Evolutionary conservation across 2,797 vertebrate genomes (phyloP).

Genomic region (Cyclopterus lumpus): DNA sequence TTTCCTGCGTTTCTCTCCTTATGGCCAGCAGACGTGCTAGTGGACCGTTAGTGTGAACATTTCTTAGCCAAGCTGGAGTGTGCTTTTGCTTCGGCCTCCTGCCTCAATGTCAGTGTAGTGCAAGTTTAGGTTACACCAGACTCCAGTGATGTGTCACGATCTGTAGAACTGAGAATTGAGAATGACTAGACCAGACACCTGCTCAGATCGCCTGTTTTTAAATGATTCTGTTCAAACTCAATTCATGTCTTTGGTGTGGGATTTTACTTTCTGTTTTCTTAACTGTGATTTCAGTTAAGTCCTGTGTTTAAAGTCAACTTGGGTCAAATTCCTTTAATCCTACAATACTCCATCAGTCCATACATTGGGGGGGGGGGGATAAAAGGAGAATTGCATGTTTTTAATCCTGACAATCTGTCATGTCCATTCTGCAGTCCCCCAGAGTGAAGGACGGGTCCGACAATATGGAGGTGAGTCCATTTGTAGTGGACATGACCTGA

Average conservation of each 20-base stretch:
- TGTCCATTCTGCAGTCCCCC: slow-evolving; percentile 90
- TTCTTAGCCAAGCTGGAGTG: not conserved
- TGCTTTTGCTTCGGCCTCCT: not conserved
- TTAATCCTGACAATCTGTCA: slow-evolving; percentile 81
- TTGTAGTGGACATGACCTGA: slow-evolving; percentile 73
- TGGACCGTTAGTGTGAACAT: not conserved
- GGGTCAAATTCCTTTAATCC: slow-evolving; percentile 62
- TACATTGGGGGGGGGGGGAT: slow-evolving; percentile 43
- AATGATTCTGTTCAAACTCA: slow-evolving; percentile 23
- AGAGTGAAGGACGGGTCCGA: slow-evolving; percentile 93
- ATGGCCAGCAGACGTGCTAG: slow-evolving; percentile 39
- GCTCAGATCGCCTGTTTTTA: not conserved
- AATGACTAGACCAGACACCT: not conserved
- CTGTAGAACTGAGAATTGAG: not conserved
- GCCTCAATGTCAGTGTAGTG: not conserved
- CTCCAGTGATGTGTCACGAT: not conserved
- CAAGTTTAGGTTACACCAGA: not conserved
- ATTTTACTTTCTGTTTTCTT: slow-evolving; percentile 46
- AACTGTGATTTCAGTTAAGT: slow-evolving; percentile 41
- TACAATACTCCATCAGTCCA: slow-evolving; percentile 37
- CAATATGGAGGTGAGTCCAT: slow-evolving; percentile 90
- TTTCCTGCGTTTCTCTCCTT: not conserved
- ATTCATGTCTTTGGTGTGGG: slow-evolving; percentile 60
- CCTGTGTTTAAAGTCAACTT: slow-evolving; percentile 32
- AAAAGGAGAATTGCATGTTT: slow-evolving; percentile 70